Conservation (phyloP, 2,888 invertebrate genomes). For the Lysandra coridon region DNA sequence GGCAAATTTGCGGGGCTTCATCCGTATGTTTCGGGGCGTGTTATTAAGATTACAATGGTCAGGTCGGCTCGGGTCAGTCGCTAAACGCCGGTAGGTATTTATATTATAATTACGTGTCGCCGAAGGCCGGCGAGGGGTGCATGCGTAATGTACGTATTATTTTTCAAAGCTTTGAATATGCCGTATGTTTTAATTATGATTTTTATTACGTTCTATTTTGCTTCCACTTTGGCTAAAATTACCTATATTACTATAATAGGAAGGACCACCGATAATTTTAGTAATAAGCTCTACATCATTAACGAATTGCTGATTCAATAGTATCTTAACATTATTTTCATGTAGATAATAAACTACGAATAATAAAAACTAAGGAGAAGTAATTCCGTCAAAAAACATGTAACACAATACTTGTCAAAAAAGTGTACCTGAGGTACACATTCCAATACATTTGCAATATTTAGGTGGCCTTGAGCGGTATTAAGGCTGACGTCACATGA, state of each 20-base stretch:
- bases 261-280: not conserved
- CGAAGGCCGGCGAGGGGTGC: slow-evolving; percentile 66
- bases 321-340: no score
- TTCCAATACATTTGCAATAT: no score
- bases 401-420: no score
- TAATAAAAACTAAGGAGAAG: no score
- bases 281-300: no score
- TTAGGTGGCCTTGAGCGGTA: no score
- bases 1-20: slow-evolving; percentile 34
- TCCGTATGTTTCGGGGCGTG: slow-evolving; percentile 33
- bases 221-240: not conserved
- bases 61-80: slow-evolving; percentile 72
- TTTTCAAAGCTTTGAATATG: slow-evolving; percentile 45
- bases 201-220: not conserved
- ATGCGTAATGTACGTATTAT: slow-evolving; percentile 66
- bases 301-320: no score
- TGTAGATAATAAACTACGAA: not conserved
- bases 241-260: not conserved
- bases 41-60: slow-evolving; percentile 60
- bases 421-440: no score
- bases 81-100: slow-evolving; percentile 68
- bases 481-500: no score
- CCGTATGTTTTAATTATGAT: slow-evolving; percentile 43
- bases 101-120: slow-evolving; percentile 74
- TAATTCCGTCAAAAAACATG: no score